Percentiles rank a stretch among this genome's conserved stretches.
Conservation (phyloP, 2,888 invertebrate genomes). For the Orgyia antiqua region DNA sequence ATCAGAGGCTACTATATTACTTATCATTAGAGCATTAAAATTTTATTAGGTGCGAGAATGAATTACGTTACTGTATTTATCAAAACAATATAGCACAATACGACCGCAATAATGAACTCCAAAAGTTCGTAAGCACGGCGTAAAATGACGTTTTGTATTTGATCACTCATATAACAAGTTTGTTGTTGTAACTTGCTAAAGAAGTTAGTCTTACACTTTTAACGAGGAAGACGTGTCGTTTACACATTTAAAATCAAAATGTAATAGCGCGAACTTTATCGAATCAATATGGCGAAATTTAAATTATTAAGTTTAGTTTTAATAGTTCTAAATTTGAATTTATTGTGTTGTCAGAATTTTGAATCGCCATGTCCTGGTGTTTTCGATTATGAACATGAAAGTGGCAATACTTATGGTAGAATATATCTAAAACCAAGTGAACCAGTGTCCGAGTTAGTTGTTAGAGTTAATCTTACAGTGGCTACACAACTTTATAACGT, state of each 20-base stretch:
- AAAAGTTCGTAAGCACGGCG: slow-evolving; percentile 1
- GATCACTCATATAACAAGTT: slow-evolving; percentile 1
- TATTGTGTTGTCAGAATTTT: slow-evolving; percentile 35
- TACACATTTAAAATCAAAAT: slow-evolving; percentile 20
- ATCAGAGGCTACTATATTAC: too few species aligned
- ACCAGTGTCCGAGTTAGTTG: slow-evolving; percentile 32
- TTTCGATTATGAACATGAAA: slow-evolving; percentile 49
- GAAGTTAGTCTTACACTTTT: slow-evolving; percentile 34
- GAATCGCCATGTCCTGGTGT: slow-evolving; percentile 52
- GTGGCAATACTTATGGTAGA: slow-evolving; percentile 37
- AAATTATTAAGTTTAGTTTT: slow-evolving; percentile 31
- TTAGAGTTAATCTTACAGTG: slow-evolving; percentile 48
- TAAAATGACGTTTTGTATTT: slow-evolving; percentile 6
- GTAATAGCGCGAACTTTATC: slow-evolving; percentile 13
- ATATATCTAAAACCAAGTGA: slow-evolving; percentile 37
- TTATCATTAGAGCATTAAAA: too few species aligned
- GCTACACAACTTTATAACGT: slow-evolving; percentile 40
- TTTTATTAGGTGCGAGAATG: too few species aligned
- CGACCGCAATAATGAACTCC: background rate
- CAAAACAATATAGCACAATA: too few species aligned
- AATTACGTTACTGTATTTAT: too few species aligned
- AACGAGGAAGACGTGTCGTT: slow-evolving; percentile 30
- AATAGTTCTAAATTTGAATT: slow-evolving; percentile 31
- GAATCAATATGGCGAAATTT: slow-evolving; percentile 16
- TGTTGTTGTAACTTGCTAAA: background rate